These are phyloP conservation scores for Aulostomus chinensis DNA, from an alignment of 2,797 vertebrate genomes.

Conservation along the genomic window DNA sequence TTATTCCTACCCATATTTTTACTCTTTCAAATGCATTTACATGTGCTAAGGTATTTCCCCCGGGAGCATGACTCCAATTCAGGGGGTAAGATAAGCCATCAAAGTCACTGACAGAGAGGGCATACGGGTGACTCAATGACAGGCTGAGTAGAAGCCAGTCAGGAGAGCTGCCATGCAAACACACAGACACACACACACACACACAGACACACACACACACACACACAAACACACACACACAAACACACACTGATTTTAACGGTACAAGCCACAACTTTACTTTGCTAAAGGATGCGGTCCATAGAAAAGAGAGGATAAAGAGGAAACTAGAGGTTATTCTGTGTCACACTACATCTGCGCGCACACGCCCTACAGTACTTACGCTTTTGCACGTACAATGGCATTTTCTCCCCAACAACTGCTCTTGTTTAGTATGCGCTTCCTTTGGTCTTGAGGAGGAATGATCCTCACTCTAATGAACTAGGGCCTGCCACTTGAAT, in stretches of 20 bases:
- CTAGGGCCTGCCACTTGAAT: constrained; percentile 86
- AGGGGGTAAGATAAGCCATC: constrained; percentile 77
- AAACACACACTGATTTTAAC: constrained; percentile 17
- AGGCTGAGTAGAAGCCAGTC: constrained; percentile 64
- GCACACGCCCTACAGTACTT: constrained; percentile 51
- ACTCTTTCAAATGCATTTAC: constrained; percentile 73
- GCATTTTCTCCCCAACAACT: constrained; percentile 86
- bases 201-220: constrained; percentile 27
- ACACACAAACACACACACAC: constrained; percentile 6
- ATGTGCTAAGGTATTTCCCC: constrained; percentile 77
- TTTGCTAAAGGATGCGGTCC: constrained; percentile 17
- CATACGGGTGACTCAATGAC: constrained; percentile 72
- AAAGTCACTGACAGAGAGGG: constrained; percentile 77
- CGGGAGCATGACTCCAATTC: constrained; percentile 71
- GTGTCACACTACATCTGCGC: constrained; percentile 13
- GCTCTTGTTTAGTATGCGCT: constrained; percentile 87
- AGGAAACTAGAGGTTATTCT: constrained; percentile 38
- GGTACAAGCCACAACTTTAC: constrained; percentile 40
- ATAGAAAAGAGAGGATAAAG: constrained; percentile 31
- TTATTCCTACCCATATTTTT: constrained; percentile 68
- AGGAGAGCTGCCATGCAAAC: constrained; percentile 49
- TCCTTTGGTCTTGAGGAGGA: constrained; percentile 87
- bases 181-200: constrained; percentile 9
- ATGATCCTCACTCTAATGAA: constrained; percentile 90
- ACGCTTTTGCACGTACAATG: constrained; percentile 72